Percentiles rank a stretch among this genome's conserved stretches.
Evolutionary conservation across 1,140 invertebrate genomes (phyloP).

Genomic region (Eurosta solidaginis): DNA sequence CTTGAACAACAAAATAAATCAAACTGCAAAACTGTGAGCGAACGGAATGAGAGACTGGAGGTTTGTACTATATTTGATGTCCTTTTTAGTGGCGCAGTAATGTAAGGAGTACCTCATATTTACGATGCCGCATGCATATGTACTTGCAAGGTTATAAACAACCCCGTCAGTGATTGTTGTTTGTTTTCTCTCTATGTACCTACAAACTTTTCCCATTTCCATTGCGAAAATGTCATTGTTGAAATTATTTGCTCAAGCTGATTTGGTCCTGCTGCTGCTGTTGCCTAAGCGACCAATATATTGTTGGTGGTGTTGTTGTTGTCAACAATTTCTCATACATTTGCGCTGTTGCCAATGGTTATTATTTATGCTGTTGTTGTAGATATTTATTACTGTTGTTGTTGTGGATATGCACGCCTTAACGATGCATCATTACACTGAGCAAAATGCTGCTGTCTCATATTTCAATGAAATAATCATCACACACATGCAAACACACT

Average conservation of each 20-base stretch:
- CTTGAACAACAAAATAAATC: conserved; percentile 12
- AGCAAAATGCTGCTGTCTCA: conserved; percentile 41
- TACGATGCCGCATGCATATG: not conserved
- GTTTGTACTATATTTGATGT: not conserved
- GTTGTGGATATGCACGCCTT: not conserved
- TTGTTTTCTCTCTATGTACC: not conserved
- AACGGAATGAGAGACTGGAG: not conserved
- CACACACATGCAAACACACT: conserved; percentile 29
- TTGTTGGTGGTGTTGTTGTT: not conserved
- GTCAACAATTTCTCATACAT: not conserved
- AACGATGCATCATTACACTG: conserved; percentile 13
- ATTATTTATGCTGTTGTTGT: not conserved
- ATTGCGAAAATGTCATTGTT: conserved; percentile 1
- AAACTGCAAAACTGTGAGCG: not conserved
- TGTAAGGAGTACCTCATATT: too few relatives aligned
- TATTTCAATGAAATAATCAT: conserved; percentile 60
- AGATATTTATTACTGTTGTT: not conserved
- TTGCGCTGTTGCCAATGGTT: not conserved
- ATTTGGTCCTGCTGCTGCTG: not conserved
- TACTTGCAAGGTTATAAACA: not conserved
- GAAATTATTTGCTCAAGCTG: not conserved
- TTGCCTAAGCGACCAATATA: not conserved
- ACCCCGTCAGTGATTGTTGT: not conserved
- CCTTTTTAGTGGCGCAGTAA: not conserved
- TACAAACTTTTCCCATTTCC: not conserved